Conservation (phyloP, 2,113 vertebrate species). For the Mungos mungo region DNA sequence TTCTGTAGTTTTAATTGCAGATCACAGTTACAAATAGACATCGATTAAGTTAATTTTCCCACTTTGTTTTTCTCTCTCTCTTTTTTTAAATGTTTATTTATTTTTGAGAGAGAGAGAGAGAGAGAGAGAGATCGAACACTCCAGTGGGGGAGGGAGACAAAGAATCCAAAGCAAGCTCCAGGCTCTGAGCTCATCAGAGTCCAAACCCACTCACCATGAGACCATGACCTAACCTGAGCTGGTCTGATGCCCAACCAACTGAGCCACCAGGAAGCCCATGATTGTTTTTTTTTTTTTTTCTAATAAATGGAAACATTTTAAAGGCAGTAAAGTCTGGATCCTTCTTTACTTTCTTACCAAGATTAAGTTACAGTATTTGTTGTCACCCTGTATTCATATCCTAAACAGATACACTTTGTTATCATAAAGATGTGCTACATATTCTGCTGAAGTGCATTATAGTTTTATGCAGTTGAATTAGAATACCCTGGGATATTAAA, state of each 20-base stretch:
- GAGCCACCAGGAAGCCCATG: no score
- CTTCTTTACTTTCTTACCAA: slow-evolving; percentile 49
- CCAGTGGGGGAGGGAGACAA: no score
- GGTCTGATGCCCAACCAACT: no score
- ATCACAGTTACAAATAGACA: slow-evolving; percentile 9
- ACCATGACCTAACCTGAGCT: no score
- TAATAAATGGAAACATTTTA: not conserved
- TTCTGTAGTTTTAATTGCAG: slow-evolving; percentile 21
- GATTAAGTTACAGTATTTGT: slow-evolving; percentile 56
- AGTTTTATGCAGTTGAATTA: not conserved
- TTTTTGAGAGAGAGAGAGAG: no score
- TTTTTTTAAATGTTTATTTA: not conserved
- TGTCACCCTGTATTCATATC: slow-evolving; percentile 45
- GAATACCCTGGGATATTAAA: not conserved
- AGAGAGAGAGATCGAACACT: no score
- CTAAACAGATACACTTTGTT: not conserved
- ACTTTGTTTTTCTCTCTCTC: not conserved
- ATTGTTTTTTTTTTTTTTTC: not conserved
- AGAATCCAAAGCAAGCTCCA: no score
- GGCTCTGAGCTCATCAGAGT: no score
- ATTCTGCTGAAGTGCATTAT: not conserved
- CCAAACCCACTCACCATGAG: no score
- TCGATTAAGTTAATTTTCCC: not conserved
- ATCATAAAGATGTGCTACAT: not conserved
- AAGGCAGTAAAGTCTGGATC: slow-evolving; percentile 21